phyloP scores from a whole-genome alignment of 2,797 vertebrate species.

The Chiroxiphia lanceolata region DNA sequence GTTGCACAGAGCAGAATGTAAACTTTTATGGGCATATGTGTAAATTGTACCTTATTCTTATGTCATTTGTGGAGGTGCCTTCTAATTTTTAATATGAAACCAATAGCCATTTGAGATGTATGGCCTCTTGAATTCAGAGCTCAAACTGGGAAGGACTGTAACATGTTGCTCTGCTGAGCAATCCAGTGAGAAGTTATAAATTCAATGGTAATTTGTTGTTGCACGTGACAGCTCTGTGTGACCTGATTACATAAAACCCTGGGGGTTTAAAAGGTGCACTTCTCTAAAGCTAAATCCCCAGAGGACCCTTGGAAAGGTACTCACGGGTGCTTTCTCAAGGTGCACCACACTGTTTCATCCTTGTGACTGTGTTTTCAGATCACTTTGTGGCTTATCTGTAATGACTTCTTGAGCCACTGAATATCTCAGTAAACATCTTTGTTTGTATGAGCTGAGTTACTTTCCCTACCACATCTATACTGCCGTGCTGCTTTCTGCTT shows the following conservation, averaged over 20 bases:
- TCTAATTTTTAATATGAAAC: neutral
- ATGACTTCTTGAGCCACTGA: neutral
- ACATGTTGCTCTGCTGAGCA: neutral
- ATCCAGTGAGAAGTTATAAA: neutral
- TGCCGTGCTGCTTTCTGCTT: neutral
- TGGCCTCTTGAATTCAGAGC: neutral
- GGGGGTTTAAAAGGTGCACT: neutral
- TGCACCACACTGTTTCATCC: neutral
- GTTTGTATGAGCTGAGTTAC: neutral
- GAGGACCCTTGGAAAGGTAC: neutral
- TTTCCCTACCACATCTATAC: neutral
- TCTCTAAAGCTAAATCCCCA: constrained; percentile 9
- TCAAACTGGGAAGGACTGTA: neutral
- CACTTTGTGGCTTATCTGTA: neutral
- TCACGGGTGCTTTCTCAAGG: neutral
- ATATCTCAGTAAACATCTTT: neutral
- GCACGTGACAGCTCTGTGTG: neutral
- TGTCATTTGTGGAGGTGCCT: neutral
- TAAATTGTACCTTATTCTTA: neutral
- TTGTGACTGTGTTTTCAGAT: neutral
- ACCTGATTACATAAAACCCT: neutral
- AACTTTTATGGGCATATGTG: neutral
- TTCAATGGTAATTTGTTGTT: neutral
- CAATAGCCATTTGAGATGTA: neutral
- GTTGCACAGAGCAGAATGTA: neutral